These are phyloP conservation scores for Damaliscus lunatus DNA, from an alignment of 2,113 vertebrate genomes.

Conservation along the genomic window DNA sequence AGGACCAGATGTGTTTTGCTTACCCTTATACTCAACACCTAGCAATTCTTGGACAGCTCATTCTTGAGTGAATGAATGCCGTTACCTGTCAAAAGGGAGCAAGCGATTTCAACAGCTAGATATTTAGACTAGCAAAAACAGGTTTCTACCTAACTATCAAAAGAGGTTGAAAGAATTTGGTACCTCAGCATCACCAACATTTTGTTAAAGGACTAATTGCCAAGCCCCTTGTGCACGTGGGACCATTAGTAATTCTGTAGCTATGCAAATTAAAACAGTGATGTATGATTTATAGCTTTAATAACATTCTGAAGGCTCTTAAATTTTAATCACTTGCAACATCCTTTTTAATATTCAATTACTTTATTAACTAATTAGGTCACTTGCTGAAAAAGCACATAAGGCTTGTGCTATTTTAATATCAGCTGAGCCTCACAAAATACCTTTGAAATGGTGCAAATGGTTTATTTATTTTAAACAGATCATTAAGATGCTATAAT, in stretches of 20 bases:
- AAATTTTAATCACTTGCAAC: constrained; percentile 92
- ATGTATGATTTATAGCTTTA: constrained; percentile 92
- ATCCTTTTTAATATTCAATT: constrained; percentile 93
- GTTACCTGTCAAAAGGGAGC: background rate
- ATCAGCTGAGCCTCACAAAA: constrained; percentile 86
- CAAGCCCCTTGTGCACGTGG: constrained; percentile 80
- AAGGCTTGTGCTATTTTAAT: constrained; percentile 87
- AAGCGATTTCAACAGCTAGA: constrained; percentile 1
- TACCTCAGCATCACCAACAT: constrained; percentile 80
- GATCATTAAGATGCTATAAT: constrained; percentile 85
- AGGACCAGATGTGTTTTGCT: background rate
- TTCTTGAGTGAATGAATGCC: background rate
- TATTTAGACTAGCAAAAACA: constrained; percentile 50
- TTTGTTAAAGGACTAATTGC: constrained; percentile 88
- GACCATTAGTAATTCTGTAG: constrained; percentile 87
- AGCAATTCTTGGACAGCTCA: background rate
- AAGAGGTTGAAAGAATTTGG: constrained; percentile 74
- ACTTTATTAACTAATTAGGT: constrained; percentile 93
- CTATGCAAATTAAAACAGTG: constrained; percentile 91
- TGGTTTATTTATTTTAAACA: constrained; percentile 90
- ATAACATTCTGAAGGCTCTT: constrained; percentile 91
- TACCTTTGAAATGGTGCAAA: constrained; percentile 87
- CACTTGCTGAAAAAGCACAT: constrained; percentile 90
- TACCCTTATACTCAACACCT: background rate
- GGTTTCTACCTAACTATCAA: constrained; percentile 65